These are phyloP conservation scores for Pollachius pollachius DNA, from an alignment of 2,113 vertebrate genomes.

Conservation along the genomic window DNA sequence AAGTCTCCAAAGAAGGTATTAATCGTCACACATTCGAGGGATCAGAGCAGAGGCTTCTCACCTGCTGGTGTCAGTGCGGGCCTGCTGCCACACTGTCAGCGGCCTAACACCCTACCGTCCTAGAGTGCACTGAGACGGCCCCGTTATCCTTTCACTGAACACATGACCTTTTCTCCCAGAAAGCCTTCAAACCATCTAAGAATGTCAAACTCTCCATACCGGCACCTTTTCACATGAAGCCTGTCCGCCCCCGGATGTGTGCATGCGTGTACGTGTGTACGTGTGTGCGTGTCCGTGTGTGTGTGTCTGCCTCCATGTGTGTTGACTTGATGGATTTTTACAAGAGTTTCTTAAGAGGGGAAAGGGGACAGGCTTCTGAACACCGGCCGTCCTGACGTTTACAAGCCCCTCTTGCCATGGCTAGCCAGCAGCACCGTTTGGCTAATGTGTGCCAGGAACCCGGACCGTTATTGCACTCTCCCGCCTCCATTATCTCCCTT, in stretches of 20 bases:
- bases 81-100: too few relatives aligned
- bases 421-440: background rate
- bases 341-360: conserved; percentile 43
- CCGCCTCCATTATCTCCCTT: too few relatives aligned
- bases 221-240: background rate
- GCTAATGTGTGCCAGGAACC: too few relatives aligned
- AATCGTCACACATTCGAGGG: too few relatives aligned
- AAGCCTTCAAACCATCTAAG: conserved; percentile 28
- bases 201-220: conserved; percentile 34
- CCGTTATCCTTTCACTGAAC: background rate
- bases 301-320: conserved; percentile 33
- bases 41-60: too few relatives aligned
- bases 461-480: too few relatives aligned
- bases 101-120: too few relatives aligned
- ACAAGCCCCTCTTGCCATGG: background rate
- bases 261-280: background rate
- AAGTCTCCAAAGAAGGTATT: too few relatives aligned
- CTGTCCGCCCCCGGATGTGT: background rate
- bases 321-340: conserved; percentile 50
- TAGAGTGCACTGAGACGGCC: too few relatives aligned
- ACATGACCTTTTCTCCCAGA: conserved; percentile 30
- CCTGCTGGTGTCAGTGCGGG: too few relatives aligned
- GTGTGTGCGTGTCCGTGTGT: conserved; percentile 32
- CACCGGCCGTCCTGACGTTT: too few relatives aligned
- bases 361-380: too few relatives aligned